A percentile compares a stretch with the other conserved stretches of the same genome.
phyloP scores from a whole-genome alignment of 2,888 invertebrate species.

The Sphaeridia pumilis region DNA sequence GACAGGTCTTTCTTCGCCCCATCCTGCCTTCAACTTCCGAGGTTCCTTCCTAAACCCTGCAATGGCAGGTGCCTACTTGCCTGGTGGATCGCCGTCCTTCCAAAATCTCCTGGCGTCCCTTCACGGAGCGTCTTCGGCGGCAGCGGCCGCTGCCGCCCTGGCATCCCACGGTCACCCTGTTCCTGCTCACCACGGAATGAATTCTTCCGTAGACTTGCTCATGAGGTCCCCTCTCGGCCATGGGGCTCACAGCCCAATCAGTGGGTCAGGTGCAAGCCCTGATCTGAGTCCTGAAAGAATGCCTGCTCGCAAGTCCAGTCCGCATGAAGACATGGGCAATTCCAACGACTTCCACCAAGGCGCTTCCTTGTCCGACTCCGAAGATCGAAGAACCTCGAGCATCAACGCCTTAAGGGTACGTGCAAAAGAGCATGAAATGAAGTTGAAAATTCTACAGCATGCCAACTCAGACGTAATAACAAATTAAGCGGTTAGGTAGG shows the following conservation, averaged over 20 bases:
- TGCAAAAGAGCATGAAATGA: constrained; percentile 77
- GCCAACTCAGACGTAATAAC: constrained; percentile 13
- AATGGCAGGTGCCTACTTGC: constrained; percentile 49
- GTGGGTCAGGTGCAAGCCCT: constrained; percentile 24
- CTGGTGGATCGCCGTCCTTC: constrained; percentile 55
- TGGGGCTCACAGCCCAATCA: constrained; percentile 8
- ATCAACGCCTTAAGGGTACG: constrained; percentile 76
- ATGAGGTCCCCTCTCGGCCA: constrained; percentile 9
- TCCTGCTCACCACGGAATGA: constrained; percentile 5
- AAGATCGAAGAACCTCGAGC: constrained; percentile 69
- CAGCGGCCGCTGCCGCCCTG: constrained; percentile 30
- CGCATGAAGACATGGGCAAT: constrained; percentile 12
- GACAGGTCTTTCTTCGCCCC: constrained; percentile 45
- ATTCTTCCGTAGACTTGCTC: constrained; percentile 12
- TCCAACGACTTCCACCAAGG: constrained; percentile 10
- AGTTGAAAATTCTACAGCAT: constrained; percentile 48
- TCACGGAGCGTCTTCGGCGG: constrained; percentile 34
- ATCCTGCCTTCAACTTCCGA: constrained; percentile 23
- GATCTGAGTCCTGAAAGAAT: constrained; percentile 26
- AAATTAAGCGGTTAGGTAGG: constrained; percentile 1
- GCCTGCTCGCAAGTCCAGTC: constrained; percentile 17
- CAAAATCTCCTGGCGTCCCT: constrained; percentile 71
- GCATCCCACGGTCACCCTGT: constrained; percentile 8
- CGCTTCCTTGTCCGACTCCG: constrained; percentile 37
- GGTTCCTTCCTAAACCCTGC: constrained; percentile 43